Evolutionary conservation across 2,888 invertebrate species (phyloP), one percentile per base, ranked within the genome.

Genomic region (Hypsopygia costalis): DNA sequence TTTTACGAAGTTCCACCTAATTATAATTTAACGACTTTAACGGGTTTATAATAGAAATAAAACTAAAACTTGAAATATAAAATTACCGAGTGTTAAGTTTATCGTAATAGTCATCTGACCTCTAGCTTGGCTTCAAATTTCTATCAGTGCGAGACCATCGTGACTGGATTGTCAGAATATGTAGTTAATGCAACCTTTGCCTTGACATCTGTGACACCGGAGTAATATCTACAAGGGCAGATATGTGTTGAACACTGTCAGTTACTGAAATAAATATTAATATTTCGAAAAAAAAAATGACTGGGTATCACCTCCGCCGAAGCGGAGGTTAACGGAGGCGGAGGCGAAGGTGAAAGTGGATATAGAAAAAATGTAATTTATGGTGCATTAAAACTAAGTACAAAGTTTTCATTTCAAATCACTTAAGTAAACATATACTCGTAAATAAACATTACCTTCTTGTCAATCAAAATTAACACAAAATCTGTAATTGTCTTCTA

Each of bases 101-200:
- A 42, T 37, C 37, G 29, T 30, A n/a, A 12, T 20, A 10, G 8
- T 7, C n/a, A 42, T 42, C 42, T 42, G 37, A 42, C 42, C 42
- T 42, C 37, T 20, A 25, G 12, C 25, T 4, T 8, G 25, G 35
- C 36, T 16, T 37, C 37, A 11, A 39, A 28, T 28, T 34, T 39
- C 39, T 22, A 3, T 25, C 5, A 8, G 1, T 8, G 25, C 3
- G 38, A 12, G 30, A 16, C 28, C 27, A 33, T 39, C 39, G 43
- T 51, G 45, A 49, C 47, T 44, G 41, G 28, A n/a, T 35, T 46
- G 53, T 49, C 47, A 48, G 44, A 46, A 46, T 35, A 49, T 42
- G 45, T 41, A 27, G 22, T 29, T 34, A 6, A 35, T 11, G 12
- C 38, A 44, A 30, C 46, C 46, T 47, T 47, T 45, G 36, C 43